Conservation (phyloP, 64 coral and sea anemone species). For the Porites australiensis region DNA sequence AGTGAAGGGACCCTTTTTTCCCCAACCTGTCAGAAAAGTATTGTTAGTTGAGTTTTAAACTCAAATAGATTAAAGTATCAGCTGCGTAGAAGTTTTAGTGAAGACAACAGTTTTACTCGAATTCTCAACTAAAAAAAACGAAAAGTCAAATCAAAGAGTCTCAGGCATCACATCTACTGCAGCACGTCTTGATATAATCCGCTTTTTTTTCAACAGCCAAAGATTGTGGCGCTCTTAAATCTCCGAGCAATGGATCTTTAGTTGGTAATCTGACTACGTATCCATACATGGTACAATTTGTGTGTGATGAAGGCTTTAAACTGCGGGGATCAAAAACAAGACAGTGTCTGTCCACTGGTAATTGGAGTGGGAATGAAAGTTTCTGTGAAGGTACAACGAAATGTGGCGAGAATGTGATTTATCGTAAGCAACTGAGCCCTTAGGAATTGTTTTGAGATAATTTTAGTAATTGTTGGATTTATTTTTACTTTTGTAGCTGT, state of each 20-base stretch:
- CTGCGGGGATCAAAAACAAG: slow-evolving; percentile 27
- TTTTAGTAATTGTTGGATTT: no score
- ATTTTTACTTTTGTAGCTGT: slow-evolving; percentile 28
- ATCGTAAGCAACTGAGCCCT: no score
- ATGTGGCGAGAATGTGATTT: neutral
- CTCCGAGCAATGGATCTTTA: slow-evolving; percentile 47
- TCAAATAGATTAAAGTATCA: no score
- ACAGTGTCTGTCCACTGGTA: slow-evolving; percentile 27
- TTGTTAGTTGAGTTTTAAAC: no score
- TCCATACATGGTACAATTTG: slow-evolving; percentile 15
- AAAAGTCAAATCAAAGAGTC: neutral
- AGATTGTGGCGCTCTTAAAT: slow-evolving; percentile 52
- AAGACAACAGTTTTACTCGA: no score
- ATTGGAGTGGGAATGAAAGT: slow-evolving; percentile 23
- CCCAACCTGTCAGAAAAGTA: no score
- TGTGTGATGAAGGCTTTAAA: slow-evolving; percentile 40
- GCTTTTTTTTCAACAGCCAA: slow-evolving; percentile 20
- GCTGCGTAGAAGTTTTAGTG: no score
- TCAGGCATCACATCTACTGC: neutral
- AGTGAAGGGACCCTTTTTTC: no score
- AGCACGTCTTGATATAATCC: neutral
- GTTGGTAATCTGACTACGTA: slow-evolving; percentile 42
- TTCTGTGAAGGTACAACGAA: neutral
- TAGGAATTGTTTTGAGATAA: no score
- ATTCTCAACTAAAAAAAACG: no score